These are phyloP conservation scores for Antrozous pallidus DNA, from an alignment of 2,797 vertebrate genomes.

Conservation along the genomic window DNA sequence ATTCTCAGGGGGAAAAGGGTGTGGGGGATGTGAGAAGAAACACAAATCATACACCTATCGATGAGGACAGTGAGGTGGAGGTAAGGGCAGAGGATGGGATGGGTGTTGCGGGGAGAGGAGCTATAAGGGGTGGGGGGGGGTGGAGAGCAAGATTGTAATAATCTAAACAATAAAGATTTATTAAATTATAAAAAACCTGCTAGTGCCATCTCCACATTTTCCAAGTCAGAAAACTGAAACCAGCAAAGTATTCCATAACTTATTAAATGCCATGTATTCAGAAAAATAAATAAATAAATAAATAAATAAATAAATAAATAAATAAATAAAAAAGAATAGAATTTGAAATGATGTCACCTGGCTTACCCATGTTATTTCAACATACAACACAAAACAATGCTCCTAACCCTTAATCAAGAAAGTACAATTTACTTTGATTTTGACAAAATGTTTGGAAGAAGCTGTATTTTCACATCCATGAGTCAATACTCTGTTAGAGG, in stretches of 20 bases:
- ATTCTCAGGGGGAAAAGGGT: too few species aligned
- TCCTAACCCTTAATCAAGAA: neutral
- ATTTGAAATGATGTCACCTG: neutral
- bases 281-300: too few species aligned
- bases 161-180: too few species aligned
- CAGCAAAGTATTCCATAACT: neutral
- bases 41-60: too few species aligned
- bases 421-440: neutral
- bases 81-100: too few species aligned
- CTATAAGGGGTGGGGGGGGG: too few species aligned
- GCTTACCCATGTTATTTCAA: neutral
- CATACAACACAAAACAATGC: neutral
- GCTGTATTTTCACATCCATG: neutral
- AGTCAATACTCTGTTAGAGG: neutral
- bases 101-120: too few species aligned
- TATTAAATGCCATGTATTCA: neutral
- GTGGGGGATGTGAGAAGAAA: too few species aligned
- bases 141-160: too few species aligned
- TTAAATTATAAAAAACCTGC: too few species aligned
- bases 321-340: neutral
- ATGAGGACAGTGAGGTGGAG: too few species aligned
- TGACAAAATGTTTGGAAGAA: neutral
- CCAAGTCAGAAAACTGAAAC: slow-evolving; percentile 1
- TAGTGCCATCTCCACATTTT: neutral
- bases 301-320: too few species aligned